phyloP scores from a whole-genome alignment of 2,797 vertebrate species.

The Smutsia temminckii region DNA sequence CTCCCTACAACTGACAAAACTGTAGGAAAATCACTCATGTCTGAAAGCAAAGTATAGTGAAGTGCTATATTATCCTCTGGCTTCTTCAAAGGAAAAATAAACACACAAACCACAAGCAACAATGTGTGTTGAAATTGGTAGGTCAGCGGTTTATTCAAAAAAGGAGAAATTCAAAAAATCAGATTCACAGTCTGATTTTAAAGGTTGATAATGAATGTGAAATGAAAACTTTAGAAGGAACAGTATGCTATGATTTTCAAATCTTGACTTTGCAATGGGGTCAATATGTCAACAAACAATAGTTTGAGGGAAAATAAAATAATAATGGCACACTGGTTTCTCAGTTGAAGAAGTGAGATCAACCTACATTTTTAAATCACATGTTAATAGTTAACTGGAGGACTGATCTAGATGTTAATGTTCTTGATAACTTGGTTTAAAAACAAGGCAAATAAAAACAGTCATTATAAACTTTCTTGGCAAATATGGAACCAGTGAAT shows the following conservation, averaged over 20 bases:
- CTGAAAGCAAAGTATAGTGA: conserved; percentile 53
- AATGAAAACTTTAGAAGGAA: not conserved
- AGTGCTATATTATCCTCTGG: not conserved
- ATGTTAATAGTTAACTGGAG: not conserved
- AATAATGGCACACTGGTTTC: not conserved
- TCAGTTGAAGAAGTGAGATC: not conserved
- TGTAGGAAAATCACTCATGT: conserved; percentile 47
- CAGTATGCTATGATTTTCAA: not conserved
- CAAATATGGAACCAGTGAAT: not conserved
- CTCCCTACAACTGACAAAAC: conserved; percentile 50
- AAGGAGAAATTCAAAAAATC: not conserved
- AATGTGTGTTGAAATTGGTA: conserved; percentile 19
- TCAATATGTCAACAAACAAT: conserved; percentile 1
- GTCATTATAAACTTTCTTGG: not conserved
- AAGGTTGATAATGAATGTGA: conserved; percentile 2
- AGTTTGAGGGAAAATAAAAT: not conserved
- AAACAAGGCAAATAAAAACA: not conserved
- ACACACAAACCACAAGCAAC: conserved; percentile 10
- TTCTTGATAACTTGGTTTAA: not conserved
- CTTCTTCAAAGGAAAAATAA: conserved; percentile 55
- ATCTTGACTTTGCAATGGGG: not conserved
- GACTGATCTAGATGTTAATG: not conserved
- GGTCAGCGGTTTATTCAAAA: conserved; percentile 47
- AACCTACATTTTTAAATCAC: not conserved
- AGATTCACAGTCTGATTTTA: not conserved